Evolutionary conservation across 2,113 vertebrate species (phyloP), one percentile per base, ranked within the genome.

Genomic region (Mungos mungo): DNA sequence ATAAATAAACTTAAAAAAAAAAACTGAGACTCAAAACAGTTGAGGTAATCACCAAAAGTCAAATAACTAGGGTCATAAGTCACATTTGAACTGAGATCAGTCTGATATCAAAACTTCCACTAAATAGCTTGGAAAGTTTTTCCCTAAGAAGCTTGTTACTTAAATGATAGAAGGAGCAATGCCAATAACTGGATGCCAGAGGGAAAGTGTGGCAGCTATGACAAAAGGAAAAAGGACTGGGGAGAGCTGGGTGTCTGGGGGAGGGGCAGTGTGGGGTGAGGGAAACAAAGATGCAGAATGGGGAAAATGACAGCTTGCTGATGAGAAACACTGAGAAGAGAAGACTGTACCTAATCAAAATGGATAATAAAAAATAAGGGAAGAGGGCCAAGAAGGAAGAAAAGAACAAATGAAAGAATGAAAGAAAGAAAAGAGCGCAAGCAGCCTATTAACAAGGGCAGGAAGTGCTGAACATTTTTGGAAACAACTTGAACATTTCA

Each of bases 381-480:
- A 60, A 88, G 50, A 63, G 29, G 33, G 29, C 45, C 13, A 47
- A 68, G 54, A 60, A 31, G 31, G 45, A n/a, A 21, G 14, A 45
- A 21, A 65, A 27, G 12, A 47, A 47, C 2, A 13, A 77, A 8
- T 31, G 35, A 8, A 27, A 57, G 14, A 27, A 38, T 31, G n/a
- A 47, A 33, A 35, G 41, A 41, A 89, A 29, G 33, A 18, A 50
- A 3, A 60, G 72, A 93, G 45, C 12, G 33, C 35, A 38, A 84
- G 57, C 19, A 81, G 38, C 35, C 57, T 72, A 47, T 92, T 41
- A 84, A 86, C 76, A 90, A 50, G 57, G 72, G 82, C 97, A 97
- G 96, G 96, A 97, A 97, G 92, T 82, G 89, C 69, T 90, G 13
- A 89, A 88, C 76, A 71, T 80, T 94, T 97, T 93, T 82, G 87